Base-by-base conservation (phyloP, 2,113 vertebrate species). In the Nyctereutes procyonoides region DNA sequence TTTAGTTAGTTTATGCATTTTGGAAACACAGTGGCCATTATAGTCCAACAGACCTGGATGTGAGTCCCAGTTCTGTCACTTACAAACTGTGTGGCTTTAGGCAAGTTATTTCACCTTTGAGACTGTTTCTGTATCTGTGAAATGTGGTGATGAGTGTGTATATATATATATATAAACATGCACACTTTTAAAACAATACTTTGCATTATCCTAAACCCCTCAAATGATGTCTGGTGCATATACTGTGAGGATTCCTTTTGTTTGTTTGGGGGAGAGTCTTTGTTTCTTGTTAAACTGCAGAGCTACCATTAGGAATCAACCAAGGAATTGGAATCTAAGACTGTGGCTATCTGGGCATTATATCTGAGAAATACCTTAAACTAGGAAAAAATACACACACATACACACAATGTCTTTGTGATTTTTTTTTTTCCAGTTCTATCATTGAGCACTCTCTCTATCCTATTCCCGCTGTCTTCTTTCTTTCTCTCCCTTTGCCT, bases 341-440 rank as follows among this genome's bases (percentile, higher is more conserved):
- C 38, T 92, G 85, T 96, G 85, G 30, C 67, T 76, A 0, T 90
- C 69, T 92, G 51, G 69, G 15, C 55, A 65, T 93, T 89, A 60
- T 95, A 60, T 93, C 86, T 97, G 82, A 86, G 69, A 95, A 92
- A 92, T 83, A 90, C 76, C 81, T 96, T 95, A 92, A n/a, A 92
- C 35, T 85, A 11, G 14, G 32, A 43, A 51, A n/a, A 76, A 77
- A 81, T 5, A 48, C 71, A 43, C 22, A 14, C 38, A 38, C 35
- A 74, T 24, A 84, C n/a, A 74, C 17, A 38, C 5, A 16, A n/a
- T 13, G 2, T 90, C 67, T 86, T 67, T 60, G 30, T 74, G 58
- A 81, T 43, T 43, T 93, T 95, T 43, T 43, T 43, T 43, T 43
- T 76, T 85, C 81, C 71, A 55, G 32, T 17, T 94, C n/a, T 56